Base-by-base conservation (phyloP, 1,140 invertebrate species). In the Anagrus nilaparvatae region DNA sequence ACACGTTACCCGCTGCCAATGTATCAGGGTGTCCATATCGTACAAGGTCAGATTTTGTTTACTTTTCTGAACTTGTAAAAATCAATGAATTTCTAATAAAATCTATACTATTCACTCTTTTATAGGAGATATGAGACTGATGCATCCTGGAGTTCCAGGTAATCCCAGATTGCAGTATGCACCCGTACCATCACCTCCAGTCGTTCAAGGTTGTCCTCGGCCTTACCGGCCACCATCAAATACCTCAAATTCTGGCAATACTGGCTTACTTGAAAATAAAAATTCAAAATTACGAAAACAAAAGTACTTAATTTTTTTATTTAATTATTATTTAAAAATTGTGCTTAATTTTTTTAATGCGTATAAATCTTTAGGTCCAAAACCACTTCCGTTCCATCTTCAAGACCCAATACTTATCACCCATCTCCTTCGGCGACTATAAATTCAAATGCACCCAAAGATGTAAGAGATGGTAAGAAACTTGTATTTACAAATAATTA, bases 1-100 rank as follows among this genome's bases (percentile, higher is more conserved):
- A 48, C 60, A 48, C 61, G 60, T 50, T 67, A 65, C 52, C 63
- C 63, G 62, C 58, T 67, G 59, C 61, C 65, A 65, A 61, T 67
- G 59, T 66, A 66, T 55, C 63, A 66, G 49, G 63, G 59, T 59
- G 59, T 65, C 49, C 61, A 67, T 55, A 63, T 65, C 38, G 58
- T 68, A 35, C 62, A 64, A 62, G 63, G 65, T 68, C 43, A 17
- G 25, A 19, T 23, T 28, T 14, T 17, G 9, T 36, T 29, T 30
- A 32, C 28, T 23, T 19, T 46, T 40, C 21, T 20, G 37, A n/a
- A n/a, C n/a, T n/a, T n/a, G n/a, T n/a, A n/a, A n/a, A n/a, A n/a
- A n/a, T n/a, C n/a, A n/a, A n/a, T 32, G 17, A 24, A 40, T 37
- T 40, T 19, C 23, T n/a, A 18, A 18, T 18, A 14, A 28, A 6